Conservation (phyloP, 2,888 invertebrate genomes). For the Hirudinaria manillensis region DNA sequence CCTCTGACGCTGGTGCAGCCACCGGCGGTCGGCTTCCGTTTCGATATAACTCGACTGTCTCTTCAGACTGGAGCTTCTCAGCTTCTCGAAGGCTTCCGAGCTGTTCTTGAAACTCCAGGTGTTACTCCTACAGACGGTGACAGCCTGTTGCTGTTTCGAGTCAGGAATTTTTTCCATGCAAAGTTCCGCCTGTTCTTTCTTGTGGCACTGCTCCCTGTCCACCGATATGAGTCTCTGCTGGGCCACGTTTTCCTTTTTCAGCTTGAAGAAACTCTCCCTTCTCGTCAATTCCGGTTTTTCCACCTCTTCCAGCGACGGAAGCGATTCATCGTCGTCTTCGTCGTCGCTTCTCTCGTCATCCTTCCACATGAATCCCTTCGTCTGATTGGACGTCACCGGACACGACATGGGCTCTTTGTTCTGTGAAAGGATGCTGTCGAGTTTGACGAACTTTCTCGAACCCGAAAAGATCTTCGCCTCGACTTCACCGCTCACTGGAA, state of each 20-base stretch:
- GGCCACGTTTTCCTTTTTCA: conserved; percentile 23
- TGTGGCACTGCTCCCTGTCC: conserved; percentile 28
- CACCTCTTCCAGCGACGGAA: neutral
- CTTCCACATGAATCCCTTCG: neutral
- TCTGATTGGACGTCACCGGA: neutral
- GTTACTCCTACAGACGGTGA: conserved; percentile 26
- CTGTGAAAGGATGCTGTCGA: conserved; percentile 4
- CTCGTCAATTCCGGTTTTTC: neutral
- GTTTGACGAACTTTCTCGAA: conserved; percentile 23
- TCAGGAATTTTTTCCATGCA: conserved; percentile 5
- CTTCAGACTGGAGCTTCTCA: neutral
- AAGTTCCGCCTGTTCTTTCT: conserved; percentile 21
- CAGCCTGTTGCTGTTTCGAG: conserved; percentile 17
- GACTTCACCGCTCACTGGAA: conserved; percentile 24
- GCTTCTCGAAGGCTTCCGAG: neutral
- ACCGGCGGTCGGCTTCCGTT: neutral
- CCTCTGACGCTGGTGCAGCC: neutral
- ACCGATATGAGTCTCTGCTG: conserved; percentile 29
- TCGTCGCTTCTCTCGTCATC: neutral
- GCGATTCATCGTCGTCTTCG: neutral
- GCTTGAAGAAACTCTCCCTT: conserved; percentile 12
- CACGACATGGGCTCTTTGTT: neutral
- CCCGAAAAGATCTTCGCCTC: conserved; percentile 13
- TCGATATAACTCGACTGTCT: neutral
- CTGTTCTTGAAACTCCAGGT: conserved; percentile 22